Percentiles rank a stretch among this genome's conserved stretches.
These are phyloP conservation scores for Ellobius talpinus DNA, from an alignment of 2,113 vertebrate genomes.

Conservation along the genomic window DNA sequence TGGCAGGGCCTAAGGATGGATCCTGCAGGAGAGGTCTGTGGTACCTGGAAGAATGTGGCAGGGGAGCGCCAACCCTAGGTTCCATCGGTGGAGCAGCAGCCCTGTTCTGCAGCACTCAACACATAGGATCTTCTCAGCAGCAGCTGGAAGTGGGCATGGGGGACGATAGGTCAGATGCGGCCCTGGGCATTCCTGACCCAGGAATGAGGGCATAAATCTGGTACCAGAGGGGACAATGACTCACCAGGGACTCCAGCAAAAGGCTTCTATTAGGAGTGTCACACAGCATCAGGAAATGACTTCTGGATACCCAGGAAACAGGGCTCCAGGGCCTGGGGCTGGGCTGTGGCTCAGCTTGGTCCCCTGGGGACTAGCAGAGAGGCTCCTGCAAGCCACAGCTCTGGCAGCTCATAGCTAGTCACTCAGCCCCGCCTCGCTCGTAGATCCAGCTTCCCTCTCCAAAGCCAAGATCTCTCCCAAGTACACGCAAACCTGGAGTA, in stretches of 20 bases:
- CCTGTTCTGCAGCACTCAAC: neutral
- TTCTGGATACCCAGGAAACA: neutral
- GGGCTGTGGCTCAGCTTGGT: neutral
- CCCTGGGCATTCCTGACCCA: neutral
- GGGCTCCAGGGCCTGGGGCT: neutral
- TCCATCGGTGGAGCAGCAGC: neutral
- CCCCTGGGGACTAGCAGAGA: too few species aligned
- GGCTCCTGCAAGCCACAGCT: neutral
- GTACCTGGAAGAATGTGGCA: neutral
- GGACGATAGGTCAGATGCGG: fast-evolving
- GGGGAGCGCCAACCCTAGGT: neutral
- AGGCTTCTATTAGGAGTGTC: neutral
- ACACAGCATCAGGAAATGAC: neutral
- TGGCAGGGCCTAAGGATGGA: neutral
- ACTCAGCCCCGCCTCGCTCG: too few species aligned
- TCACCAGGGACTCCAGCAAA: neutral
- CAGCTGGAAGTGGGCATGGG: neutral
- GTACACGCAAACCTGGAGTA: neutral
- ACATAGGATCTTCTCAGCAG: neutral
- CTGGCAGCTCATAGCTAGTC: neutral
- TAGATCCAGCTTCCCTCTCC: neutral
- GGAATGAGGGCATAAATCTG: neutral
- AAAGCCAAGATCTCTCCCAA: neutral
- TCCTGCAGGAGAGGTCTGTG: neutral
- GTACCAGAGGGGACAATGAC: neutral